Base-by-base conservation (phyloP, 1,140 invertebrate species). In the Drosophila mauritiana region DNA sequence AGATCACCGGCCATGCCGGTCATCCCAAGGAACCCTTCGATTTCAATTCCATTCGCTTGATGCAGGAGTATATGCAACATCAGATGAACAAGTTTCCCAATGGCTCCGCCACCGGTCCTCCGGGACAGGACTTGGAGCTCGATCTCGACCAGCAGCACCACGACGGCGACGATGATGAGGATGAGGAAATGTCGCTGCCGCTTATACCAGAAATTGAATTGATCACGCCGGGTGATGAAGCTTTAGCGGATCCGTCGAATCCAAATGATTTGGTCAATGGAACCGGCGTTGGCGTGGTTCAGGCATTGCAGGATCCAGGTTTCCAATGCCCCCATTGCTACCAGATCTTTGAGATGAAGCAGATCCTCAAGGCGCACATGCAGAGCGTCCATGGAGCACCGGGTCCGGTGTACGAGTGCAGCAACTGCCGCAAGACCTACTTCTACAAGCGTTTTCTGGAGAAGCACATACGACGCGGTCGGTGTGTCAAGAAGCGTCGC, bases 361-460 rank as follows among this genome's bases (percentile, higher is more conserved):
- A 91, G 70, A 88, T 91, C 63, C 80, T 92, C 31, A 92, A 92
- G 57, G 83, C 85, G 40, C 91, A 92, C 65, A 92, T 92, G 90
- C 90, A 92, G 62, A 92, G 78, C 48, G 85, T 91, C 7, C 91
- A 92, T 36, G 88, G 84, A 1, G 85, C 89, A 20, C 78, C 89
- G 13, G 85, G 82, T 0, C 91, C 91, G 13, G 90, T 91, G 40
- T 92, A 92, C 62, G 91, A 92, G 73, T 92, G 91, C 65, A 86
- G 74, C 64, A 92, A 92, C 43, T 92, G 91, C 61, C 91, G 83
- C 56, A 92, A 92, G 48, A 91, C 88, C 36, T 92, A 92, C 36
- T 92, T 92, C 57, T 92, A 91, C 56, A 92, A 92, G 65, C 79
- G 91, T 5, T 92, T 92, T 42, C 80, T 92, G 7, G 91, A 92